Evolutionary conservation across 1,140 invertebrate species (phyloP).

Genomic region (Hirudo medicinalis): DNA sequence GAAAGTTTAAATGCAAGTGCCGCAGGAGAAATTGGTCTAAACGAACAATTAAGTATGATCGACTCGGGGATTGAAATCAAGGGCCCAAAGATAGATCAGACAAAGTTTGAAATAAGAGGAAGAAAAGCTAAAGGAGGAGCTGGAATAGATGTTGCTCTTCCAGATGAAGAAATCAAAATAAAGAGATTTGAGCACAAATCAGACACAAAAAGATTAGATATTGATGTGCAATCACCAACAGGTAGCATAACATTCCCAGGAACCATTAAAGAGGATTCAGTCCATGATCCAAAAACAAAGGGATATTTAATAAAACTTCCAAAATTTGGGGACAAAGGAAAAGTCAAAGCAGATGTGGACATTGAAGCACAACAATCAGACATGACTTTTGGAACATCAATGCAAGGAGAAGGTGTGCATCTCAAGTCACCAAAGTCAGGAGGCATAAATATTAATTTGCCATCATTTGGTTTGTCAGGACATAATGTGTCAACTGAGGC

Average conservation of each 20-base stretch:
- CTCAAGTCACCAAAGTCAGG: background rate
- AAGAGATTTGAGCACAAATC: background rate
- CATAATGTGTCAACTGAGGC: background rate
- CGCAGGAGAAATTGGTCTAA: background rate
- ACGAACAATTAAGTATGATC: background rate
- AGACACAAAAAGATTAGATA: background rate
- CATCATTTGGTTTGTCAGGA: background rate
- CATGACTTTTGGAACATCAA: background rate
- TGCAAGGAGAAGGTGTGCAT: background rate
- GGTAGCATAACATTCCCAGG: constrained; percentile 1
- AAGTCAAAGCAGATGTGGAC: background rate
- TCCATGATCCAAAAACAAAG: background rate
- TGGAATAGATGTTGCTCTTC: constrained; percentile 1
- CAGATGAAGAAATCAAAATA: background rate
- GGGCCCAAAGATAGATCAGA: background rate
- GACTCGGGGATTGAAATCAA: constrained; percentile 8
- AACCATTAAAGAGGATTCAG: background rate
- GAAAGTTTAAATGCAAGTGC: background rate
- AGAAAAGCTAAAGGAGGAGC: constrained; percentile 9
- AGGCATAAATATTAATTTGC: background rate
- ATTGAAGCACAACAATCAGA: background rate
- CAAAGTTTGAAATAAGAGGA: constrained; percentile 3
- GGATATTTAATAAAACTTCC: constrained; percentile 12
- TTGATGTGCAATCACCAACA: constrained; percentile 10
- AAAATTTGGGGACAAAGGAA: constrained; percentile 6